A percentile compares a stretch with the other conserved stretches of the same genome.
Evolutionary conservation across 2,797 vertebrate species (phyloP).

Genomic region (Mallotus villosus): DNA sequence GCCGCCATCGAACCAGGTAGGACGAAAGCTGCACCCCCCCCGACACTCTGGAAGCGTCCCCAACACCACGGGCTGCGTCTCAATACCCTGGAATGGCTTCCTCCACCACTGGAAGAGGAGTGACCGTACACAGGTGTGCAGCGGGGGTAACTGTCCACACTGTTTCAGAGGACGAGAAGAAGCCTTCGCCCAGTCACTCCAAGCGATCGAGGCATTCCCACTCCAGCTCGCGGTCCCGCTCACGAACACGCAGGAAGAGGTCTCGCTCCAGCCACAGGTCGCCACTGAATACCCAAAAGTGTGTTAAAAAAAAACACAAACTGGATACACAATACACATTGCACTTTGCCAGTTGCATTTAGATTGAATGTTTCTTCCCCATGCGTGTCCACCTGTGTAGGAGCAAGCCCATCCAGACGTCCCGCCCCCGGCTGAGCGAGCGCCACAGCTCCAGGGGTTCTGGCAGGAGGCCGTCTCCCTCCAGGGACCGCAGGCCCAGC

Average conservation of each 20-base stretch:
- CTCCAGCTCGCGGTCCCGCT: conserved; percentile 82
- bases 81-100: background rate
- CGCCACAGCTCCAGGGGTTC: conserved; percentile 78
- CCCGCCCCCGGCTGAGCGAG: conserved; percentile 74
- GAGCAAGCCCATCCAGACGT: conserved; percentile 78
- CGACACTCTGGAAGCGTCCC: background rate
- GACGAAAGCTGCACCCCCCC: background rate
- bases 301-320: background rate
- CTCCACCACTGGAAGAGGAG: background rate
- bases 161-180: conserved; percentile 75
- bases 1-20: conserved; percentile 95
- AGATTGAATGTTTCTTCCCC: background rate
- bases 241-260: conserved; percentile 82
- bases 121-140: too few relatives aligned
- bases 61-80: background rate
- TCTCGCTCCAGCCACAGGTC: conserved; percentile 91
- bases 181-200: conserved; percentile 65
- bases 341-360: too few relatives aligned
- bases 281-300: background rate
- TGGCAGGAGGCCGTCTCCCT: conserved; percentile 83
- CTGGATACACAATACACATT: too few relatives aligned
- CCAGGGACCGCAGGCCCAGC: conserved; percentile 85
- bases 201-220: conserved; percentile 67
- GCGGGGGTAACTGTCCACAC: too few relatives aligned
- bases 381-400: conserved; percentile 44